Evolutionary conservation across 2,797 vertebrate genomes (phyloP), one percentile per base, ranked within the genome.

Genomic region (Chaunax sp.): DNA sequence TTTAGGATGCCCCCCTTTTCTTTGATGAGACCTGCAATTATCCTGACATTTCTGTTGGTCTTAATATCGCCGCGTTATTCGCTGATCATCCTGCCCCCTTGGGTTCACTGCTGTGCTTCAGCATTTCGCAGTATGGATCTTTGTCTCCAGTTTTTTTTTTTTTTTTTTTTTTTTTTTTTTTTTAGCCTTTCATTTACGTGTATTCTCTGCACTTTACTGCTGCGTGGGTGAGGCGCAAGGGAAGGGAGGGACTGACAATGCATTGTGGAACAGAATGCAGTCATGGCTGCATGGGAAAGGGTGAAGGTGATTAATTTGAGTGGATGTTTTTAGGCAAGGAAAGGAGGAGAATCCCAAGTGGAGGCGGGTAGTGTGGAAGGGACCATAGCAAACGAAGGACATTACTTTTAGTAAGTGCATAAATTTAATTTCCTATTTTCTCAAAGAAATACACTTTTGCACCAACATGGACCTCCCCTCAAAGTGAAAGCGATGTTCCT

Each of bases 121-220:
- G 61, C 66, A 23, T 87, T 71, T 80, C 74, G 78, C 82, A 86
- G 83, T 81, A 82, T 49, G 45, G 54, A 69, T 84, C 67, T 82
- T 76, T 85, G 66, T 81, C 66, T 64, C n/a, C n/a, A n/a, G n/a
- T n/a, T n/a, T n/a, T n/a, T n/a, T n/a, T 62, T 4, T 67, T 11
- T 45, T 67, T 69, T 59, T 61, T 37, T 43, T 50, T 50, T 65
- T 64, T 43, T 44, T 75, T 58, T 28, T 43, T 59, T 64, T 25
- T 6, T 12, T 6, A 75, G 64, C 76, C 76, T 77, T 88, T 81
- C 53, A 66, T 80, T 81, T 88, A 81, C 87, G 78, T 90, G 75
- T 92, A 89, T 92, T 91, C 90, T 95, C 92, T 94, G 94, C 94
- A 95, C 94, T 95, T 95, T 95, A 95, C 92, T 90, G 90, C 92